phyloP scores from a whole-genome alignment of 1,140 invertebrate genomes.

The Contarinia nasturtii region DNA sequence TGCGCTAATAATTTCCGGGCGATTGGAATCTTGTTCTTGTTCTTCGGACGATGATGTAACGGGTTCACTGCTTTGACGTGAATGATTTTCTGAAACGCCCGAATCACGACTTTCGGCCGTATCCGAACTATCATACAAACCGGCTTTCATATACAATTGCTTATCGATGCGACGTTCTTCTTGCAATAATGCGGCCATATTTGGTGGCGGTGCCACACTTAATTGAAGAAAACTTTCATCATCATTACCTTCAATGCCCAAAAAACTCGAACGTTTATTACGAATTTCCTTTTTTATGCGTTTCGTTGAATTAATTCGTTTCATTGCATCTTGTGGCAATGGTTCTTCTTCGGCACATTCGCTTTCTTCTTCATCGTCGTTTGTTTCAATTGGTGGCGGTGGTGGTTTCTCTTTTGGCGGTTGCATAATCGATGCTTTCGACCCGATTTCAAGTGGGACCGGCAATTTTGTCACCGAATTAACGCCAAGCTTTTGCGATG shows the following conservation, averaged over 20 bases:
- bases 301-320: constrained; percentile 60
- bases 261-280: constrained; percentile 65
- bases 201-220: constrained; percentile 50
- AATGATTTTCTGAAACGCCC: constrained; percentile 52
- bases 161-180: constrained; percentile 62
- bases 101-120: constrained; percentile 48
- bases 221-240: constrained; percentile 45
- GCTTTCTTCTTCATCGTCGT: constrained; percentile 6
- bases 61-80: constrained; percentile 52
- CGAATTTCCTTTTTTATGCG: constrained; percentile 71
- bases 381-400: constrained; percentile 49
- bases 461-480: not conserved
- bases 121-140: constrained; percentile 29
- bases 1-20: constrained; percentile 4
- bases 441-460: not conserved
- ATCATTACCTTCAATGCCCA: constrained; percentile 57
- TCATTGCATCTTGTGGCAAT: constrained; percentile 28
- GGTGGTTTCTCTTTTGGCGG: constrained; percentile 74
- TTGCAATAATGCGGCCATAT: constrained; percentile 55
- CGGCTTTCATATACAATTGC: constrained; percentile 39
- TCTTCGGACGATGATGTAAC: constrained; percentile 21
- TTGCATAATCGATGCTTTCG: constrained; percentile 26
- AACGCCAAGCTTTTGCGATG: not conserved
- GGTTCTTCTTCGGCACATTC: constrained; percentile 4
- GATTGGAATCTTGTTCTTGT: constrained; percentile 13